Conservation (phyloP, 2,888 invertebrate genomes). For the Pyralis farinalis region DNA sequence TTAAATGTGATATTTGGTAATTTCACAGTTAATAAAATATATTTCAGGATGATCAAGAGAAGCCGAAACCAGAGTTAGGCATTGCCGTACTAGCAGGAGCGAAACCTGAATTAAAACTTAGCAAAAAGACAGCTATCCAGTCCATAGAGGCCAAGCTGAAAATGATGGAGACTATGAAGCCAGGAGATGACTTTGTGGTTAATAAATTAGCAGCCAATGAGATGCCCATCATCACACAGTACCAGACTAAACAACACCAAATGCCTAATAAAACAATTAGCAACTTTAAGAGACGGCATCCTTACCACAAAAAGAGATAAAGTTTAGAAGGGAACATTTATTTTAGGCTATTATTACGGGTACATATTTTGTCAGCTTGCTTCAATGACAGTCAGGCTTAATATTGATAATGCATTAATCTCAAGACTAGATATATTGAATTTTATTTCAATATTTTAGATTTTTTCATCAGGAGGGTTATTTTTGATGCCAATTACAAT, state of each 20-base stretch:
- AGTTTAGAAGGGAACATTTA: not conserved
- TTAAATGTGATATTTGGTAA: too few species aligned
- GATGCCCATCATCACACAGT: slow-evolving; percentile 85
- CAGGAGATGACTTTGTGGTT: slow-evolving; percentile 87
- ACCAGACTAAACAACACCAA: slow-evolving; percentile 79
- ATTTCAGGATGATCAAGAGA: slow-evolving; percentile 87
- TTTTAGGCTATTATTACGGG: too few species aligned
- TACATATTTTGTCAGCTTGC: too few species aligned
- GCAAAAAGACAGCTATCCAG: slow-evolving; percentile 90
- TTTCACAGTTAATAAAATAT: too few species aligned
- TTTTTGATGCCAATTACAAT: too few species aligned
- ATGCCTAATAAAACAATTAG: slow-evolving; percentile 53
- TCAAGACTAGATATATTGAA: too few species aligned
- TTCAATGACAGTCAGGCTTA: too few species aligned
- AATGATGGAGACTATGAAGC: slow-evolving; percentile 86
- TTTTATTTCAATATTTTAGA: too few species aligned
- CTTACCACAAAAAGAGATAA: slow-evolving; percentile 75
- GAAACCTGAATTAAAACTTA: slow-evolving; percentile 82
- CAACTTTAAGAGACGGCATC: slow-evolving; percentile 64
- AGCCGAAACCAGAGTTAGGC: slow-evolving; percentile 87
- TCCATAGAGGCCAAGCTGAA: slow-evolving; percentile 94
- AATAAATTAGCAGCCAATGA: slow-evolving; percentile 85
- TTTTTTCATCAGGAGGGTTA: too few species aligned
- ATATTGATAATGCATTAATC: too few species aligned
- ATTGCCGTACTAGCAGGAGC: slow-evolving; percentile 89